Percentiles rank a stretch among this genome's conserved stretches.
Conservation (phyloP, 2,113 vertebrate genomes). For the Elachura formosa region DNA sequence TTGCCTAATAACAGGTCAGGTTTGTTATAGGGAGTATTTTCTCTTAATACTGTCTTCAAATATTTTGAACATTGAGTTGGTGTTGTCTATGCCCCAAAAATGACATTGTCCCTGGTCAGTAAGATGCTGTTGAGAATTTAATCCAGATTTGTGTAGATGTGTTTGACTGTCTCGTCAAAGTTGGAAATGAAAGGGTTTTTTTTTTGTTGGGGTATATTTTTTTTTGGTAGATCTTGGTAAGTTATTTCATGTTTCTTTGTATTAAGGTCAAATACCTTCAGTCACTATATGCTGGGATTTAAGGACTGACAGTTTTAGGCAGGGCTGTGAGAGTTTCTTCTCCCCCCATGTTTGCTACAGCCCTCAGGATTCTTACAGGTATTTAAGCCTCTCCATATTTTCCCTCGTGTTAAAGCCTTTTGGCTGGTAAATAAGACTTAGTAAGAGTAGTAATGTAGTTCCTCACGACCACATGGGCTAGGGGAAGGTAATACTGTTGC, state of each 20-base stretch:
- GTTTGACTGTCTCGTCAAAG: not conserved
- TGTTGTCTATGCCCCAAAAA: not conserved
- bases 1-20: not conserved
- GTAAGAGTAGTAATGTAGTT: not conserved
- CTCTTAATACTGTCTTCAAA: not conserved
- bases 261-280: not conserved
- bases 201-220: too few relatives aligned
- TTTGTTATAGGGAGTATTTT: not conserved
- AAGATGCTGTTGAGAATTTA: not conserved
- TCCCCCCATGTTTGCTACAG: not conserved
- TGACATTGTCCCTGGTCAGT: not conserved
- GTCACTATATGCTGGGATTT: not conserved
- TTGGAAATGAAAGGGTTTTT: not conserved
- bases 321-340: not conserved
- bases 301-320: not conserved
- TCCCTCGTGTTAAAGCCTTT: not conserved
- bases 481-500: not conserved
- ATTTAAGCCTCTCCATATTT: not conserved
- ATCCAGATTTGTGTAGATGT: not conserved
- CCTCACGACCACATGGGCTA: not conserved
- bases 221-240: slow-evolving; percentile 12
- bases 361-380: not conserved
- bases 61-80: not conserved
- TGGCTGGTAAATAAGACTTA: not conserved
- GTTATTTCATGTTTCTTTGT: not conserved